These are phyloP conservation scores for Listronotus bonariensis DNA, from an alignment of 1,140 invertebrate genomes.

Conservation along the genomic window DNA sequence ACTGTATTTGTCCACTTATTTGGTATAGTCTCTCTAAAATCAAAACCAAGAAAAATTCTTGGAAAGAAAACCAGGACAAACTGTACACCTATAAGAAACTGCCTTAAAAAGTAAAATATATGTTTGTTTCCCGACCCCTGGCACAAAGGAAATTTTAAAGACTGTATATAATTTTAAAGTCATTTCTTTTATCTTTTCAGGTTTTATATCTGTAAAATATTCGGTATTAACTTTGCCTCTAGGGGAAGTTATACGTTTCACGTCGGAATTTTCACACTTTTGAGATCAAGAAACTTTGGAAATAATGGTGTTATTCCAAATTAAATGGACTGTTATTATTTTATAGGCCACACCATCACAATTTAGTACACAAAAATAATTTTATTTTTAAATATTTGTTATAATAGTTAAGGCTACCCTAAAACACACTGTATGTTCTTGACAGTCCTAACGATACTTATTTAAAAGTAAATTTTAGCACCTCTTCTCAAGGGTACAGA, in stretches of 20 bases:
- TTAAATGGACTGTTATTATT: conserved; percentile 38
- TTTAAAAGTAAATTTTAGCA: too few relatives aligned
- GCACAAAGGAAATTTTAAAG: conserved; percentile 28
- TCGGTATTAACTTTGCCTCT: conserved; percentile 40
- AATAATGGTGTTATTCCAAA: conserved; percentile 41
- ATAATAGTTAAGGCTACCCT: too few relatives aligned
- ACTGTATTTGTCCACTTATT: too few relatives aligned
- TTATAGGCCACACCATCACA: not conserved
- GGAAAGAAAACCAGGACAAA: too few relatives aligned
- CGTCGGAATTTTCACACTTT: conserved; percentile 38
- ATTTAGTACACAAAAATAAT: too few relatives aligned
- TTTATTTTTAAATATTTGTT: too few relatives aligned
- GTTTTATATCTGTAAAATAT: conserved; percentile 42
- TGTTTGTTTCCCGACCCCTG: conserved; percentile 22
- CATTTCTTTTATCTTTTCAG: conserved; percentile 33
- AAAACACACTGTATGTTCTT: too few relatives aligned
- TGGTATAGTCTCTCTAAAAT: too few relatives aligned
- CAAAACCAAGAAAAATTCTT: too few relatives aligned
- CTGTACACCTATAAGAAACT: not conserved
- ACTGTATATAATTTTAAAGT: conserved; percentile 34
- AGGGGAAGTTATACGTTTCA: conserved; percentile 29
- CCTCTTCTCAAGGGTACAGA: too few relatives aligned
- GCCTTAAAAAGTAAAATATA: conserved; percentile 18
- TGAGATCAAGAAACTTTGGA: conserved; percentile 38
- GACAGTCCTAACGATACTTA: too few relatives aligned